Evolutionary conservation across 2,113 vertebrate species (phyloP).

Genomic region (Tringa solitaria): DNA sequence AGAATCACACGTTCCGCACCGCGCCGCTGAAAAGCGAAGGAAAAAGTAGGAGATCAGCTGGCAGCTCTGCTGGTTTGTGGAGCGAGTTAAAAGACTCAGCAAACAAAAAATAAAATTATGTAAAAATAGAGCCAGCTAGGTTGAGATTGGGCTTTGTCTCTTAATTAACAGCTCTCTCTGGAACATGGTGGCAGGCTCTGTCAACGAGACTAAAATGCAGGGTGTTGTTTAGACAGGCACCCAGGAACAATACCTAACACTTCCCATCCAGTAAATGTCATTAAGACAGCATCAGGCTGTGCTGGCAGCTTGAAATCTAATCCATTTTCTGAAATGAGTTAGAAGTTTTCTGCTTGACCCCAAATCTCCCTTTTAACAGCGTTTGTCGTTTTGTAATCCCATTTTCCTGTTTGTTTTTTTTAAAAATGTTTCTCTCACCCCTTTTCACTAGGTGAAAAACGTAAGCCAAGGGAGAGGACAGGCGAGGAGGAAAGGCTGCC

Average conservation of each 20-base stretch:
- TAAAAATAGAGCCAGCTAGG: slow-evolving; percentile 21
- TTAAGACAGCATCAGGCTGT: background rate
- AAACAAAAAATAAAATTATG: slow-evolving; percentile 35
- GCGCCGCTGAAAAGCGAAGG: background rate
- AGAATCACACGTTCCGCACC: background rate
- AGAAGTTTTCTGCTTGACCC: background rate
- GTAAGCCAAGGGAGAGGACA: background rate
- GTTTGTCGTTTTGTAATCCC: background rate
- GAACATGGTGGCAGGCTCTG: background rate
- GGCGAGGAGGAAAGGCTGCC: background rate
- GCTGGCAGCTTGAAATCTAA: background rate
- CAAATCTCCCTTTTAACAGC: background rate
- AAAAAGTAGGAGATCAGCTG: background rate
- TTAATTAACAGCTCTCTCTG: slow-evolving; percentile 46
- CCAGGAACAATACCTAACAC: slow-evolving; percentile 11
- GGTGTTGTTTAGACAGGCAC: slow-evolving; percentile 19
- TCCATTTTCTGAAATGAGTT: background rate
- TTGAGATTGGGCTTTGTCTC: slow-evolving; percentile 38
- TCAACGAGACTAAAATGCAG: background rate
- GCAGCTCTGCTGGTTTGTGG: background rate
- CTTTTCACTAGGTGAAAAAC: background rate
- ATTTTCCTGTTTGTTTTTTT: background rate
- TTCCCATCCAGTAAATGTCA: background rate
- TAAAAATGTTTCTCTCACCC: background rate
- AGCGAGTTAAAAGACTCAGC: background rate